These are phyloP conservation scores for Kryptolebias ocellatus DNA, from an alignment of 2,797 vertebrate species.

Conservation along the genomic window DNA sequence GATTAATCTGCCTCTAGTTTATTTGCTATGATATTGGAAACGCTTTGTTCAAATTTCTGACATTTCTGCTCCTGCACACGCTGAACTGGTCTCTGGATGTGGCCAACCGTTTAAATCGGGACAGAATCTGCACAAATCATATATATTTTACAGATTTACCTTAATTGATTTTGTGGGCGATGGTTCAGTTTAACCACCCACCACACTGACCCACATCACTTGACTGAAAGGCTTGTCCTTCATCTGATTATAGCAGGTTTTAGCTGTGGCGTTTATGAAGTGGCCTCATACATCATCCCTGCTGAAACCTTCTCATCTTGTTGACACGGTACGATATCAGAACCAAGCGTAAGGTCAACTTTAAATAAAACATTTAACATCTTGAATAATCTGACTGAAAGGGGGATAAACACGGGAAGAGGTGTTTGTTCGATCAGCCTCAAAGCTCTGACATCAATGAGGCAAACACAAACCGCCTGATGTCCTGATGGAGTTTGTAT, in stretches of 20 bases:
- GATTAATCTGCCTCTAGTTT: slow-evolving; percentile 6
- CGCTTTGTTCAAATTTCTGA: not conserved
- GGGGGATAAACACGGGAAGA: no score
- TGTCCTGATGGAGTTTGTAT: no score
- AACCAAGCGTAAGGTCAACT: slow-evolving; percentile 4
- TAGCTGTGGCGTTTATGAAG: slow-evolving; percentile 1
- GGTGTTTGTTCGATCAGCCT: no score
- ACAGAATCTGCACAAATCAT: slow-evolving; percentile 8
- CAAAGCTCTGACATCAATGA: no score
- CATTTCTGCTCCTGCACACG: not conserved
- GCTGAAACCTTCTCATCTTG: slow-evolving; percentile 1
- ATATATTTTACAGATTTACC: slow-evolving; percentile 24
- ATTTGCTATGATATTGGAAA: slow-evolving; percentile 24
- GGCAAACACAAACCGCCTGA: no score
- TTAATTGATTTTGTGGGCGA: not conserved
- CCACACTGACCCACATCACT: not conserved
- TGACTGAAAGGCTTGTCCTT: slow-evolving; percentile 15
- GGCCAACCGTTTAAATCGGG: not conserved
- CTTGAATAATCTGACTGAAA: no score
- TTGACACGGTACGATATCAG: slow-evolving; percentile 2
- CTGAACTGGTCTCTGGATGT: not conserved
- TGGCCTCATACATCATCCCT: slow-evolving; percentile 9
- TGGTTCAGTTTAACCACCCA: not conserved
- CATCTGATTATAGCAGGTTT: slow-evolving; percentile 11
- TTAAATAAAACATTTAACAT: not conserved